Evolutionary conservation across 1,140 invertebrate species (phyloP).

Genomic region (Drosophila ohnishii): DNA sequence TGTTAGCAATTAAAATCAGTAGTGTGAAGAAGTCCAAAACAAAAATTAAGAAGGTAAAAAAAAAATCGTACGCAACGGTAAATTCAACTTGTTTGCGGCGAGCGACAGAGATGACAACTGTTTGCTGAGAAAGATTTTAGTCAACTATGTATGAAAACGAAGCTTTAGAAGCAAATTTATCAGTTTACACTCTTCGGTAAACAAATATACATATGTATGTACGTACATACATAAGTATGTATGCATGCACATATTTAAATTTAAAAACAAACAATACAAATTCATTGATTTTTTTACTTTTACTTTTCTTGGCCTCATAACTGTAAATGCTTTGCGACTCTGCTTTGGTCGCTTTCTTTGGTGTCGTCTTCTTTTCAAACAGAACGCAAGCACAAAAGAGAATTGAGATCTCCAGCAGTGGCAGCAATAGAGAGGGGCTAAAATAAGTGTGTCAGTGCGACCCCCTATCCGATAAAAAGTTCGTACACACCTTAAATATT

Average conservation of each 20-base stretch:
- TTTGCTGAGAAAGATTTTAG: slow-evolving; percentile 6
- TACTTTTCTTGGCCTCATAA: slow-evolving; percentile 61
- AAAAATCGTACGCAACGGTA: slow-evolving; percentile 33
- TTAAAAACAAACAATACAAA: slow-evolving; percentile 36
- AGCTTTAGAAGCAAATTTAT: slow-evolving; percentile 10
- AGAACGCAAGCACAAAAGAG: slow-evolving; percentile 32
- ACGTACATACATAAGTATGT: too few species aligned
- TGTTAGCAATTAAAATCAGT: slow-evolving; percentile 36
- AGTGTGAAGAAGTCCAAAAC: slow-evolving; percentile 17
- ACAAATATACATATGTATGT: neutral
- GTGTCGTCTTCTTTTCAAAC: slow-evolving; percentile 23
- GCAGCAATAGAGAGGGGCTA: slow-evolving; percentile 5
- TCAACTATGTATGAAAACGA: slow-evolving; percentile 10
- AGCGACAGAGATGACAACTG: neutral
- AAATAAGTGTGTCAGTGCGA: slow-evolving; percentile 26
- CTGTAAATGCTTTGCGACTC: slow-evolving; percentile 33
- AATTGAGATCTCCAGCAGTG: slow-evolving; percentile 21
- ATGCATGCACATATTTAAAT: neutral
- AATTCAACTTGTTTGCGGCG: slow-evolving; percentile 21
- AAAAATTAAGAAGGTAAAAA: slow-evolving; percentile 20
- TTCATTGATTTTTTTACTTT: slow-evolving; percentile 75
- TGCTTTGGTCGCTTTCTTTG: slow-evolving; percentile 50
- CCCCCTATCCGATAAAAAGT: slow-evolving; percentile 11
- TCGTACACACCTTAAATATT: neutral
- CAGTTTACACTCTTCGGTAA: neutral